These are phyloP conservation scores for Pelecanoides urinatrix DNA, from an alignment of 2,113 vertebrate species.

Conservation along the genomic window DNA sequence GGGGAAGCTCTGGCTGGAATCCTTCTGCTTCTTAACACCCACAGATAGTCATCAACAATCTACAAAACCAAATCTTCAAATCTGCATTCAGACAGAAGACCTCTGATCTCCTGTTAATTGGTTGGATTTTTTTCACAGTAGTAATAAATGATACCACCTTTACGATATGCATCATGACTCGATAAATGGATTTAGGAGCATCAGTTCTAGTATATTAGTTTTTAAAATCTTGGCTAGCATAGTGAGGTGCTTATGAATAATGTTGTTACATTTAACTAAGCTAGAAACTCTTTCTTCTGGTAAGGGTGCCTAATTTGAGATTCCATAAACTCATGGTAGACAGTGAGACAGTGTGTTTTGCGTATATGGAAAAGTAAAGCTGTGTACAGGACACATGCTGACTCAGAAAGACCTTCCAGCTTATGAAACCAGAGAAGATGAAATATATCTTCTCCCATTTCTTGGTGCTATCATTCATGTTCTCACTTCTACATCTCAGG, in stretches of 20 bases:
- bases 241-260: neutral
- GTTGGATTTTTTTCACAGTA: fast-evolving
- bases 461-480: neutral
- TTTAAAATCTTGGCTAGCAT: neutral
- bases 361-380: neutral
- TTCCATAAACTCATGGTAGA: neutral
- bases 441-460: neutral
- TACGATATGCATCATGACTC: neutral
- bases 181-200: neutral
- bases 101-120: neutral
- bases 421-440: neutral
- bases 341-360: neutral
- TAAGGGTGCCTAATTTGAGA: neutral
- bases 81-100: neutral
- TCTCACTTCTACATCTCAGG: neutral
- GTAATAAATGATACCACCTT: neutral
- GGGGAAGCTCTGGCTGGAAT: neutral
- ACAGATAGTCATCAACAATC: neutral
- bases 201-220: neutral
- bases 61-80: neutral
- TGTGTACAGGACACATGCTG: neutral
- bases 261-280: neutral
- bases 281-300: neutral
- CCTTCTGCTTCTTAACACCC: neutral
- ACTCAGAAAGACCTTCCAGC: neutral